Evolutionary conservation across 2,797 vertebrate genomes (phyloP), one percentile per base, ranked within the genome.

Genomic region (Eleutherodactylus coqui): DNA sequence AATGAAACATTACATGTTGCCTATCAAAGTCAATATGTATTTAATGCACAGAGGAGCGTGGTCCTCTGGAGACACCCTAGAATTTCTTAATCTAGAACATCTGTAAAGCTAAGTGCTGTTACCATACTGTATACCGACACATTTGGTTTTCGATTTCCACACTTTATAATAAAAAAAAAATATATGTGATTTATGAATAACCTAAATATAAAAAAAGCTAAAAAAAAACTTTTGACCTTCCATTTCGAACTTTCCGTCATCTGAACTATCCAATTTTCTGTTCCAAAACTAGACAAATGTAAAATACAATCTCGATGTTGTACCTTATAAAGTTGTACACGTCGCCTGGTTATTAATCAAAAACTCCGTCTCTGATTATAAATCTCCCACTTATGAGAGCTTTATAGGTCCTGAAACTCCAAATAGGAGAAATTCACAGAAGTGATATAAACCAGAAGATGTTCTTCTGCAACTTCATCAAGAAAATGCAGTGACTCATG

Each of bases 361-460:
- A n/a, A 10, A n/a, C n/a, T 58, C 55, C 27, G 17, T 62, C 67
- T 21, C 34, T 11, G 8, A 41, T 69, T 21, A 69, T 69, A 69
- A 69, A 69, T 62, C 51, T 55, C 51, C 4, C 41, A 43, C 10
- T 43, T 53, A 7, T 60, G 29, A 67, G 62, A 69, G 8, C 6
- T 69, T 38, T 69, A 69, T 41, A 38, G 19, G 6, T 38, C 36
- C 36, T 19, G 3, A 69, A 10, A 38, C 17, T 38, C 34, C 34
- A 38, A 67, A 38, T 24, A 69, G 67, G 17, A 36, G 34, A 67
- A 36, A 64, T 36, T 5, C 36, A 5, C 64, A 67, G 32, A 24
- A 38, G 67, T 69, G 67, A 69, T 16, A 24, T 38, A 69, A 69
- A 38, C 67, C 67, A 69, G 67, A 69, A 69, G 34, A 69, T 9